Base-by-base conservation (phyloP, 2,113 vertebrate species). In the Pteropus alecto region DNA sequence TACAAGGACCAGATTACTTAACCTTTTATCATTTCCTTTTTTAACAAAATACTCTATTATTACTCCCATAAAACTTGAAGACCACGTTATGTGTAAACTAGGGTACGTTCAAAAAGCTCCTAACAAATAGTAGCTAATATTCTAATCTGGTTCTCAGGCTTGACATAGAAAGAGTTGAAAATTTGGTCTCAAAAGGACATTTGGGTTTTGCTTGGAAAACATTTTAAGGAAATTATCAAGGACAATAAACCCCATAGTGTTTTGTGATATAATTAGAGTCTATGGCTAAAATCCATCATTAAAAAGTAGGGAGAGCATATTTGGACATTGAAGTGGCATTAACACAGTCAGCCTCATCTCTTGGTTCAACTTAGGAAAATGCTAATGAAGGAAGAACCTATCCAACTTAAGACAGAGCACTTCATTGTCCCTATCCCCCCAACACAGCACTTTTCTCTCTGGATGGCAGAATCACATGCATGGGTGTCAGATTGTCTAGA, bases 381-480 rank as follows among this genome's bases (percentile, higher is more conserved):
- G 63, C 71, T 95, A 96, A 94, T 96, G 94, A 97, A 91, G 89
- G 95, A 61, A 71, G 43, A 98, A 90, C 90, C 9, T 7, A 22
- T 15, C 38, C 15, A 24, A 26, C 92, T 77, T 60, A 68, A 56
- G 58, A 88, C 83, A 87, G 13, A 71, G 88, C 48, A 16, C 70
- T 30, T 77, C 26, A 5, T 43, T 33, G 33, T 38, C 15, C 21
- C 43, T 35, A 0, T 26, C 26, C 7, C 82, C 35, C 33, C 33
- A n/a, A 7, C 16, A 13, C 10, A n/a, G 35, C 56, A 84, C 33
- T 67, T 41, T n/a, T 46, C 28, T n/a, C 18, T 28, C 9, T 11
- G 3, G 30, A 30, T 8, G 7, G 33, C 7, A 11, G 46, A 56
- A 12, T 73, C 61, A 28, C 21, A 41, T 58, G 5, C 12, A 0